phyloP scores from a whole-genome alignment of 53 echinoderm and acorn worm species.

The Hippasteria phrygiana region DNA sequence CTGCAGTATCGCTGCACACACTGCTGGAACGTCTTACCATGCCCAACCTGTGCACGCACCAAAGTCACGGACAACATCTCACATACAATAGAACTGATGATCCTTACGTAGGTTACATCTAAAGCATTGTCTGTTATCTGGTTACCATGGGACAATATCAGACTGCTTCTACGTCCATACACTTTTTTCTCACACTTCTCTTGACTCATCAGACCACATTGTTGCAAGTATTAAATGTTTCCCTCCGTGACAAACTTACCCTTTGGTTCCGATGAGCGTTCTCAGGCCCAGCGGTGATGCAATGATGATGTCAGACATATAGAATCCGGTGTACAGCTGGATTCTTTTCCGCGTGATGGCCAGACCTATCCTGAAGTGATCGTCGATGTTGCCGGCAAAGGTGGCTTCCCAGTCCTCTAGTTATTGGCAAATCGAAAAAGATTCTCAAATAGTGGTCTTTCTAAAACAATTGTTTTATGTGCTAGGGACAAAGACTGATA shows the following conservation, averaged over 20 bases:
- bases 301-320: conserved; percentile 95
- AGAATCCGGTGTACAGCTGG: conserved; percentile 92
- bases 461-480: no score
- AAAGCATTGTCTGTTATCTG: no score
- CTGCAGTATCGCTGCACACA: no score
- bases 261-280: conserved; percentile 93
- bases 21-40: no score
- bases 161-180: background rate
- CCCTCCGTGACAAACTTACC: conserved; percentile 63
- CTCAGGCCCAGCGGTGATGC: conserved; percentile 93
- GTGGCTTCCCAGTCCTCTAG: conserved; percentile 97
- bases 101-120: no score
- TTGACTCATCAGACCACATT: no score
- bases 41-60: no score
- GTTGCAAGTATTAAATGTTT: background rate
- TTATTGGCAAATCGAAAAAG: background rate
- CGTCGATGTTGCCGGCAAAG: conserved; percentile 93
- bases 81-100: no score
- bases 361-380: conserved; percentile 94
- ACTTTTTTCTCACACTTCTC: background rate
- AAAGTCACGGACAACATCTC: no score
- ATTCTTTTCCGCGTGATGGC: conserved; percentile 86
- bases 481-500: no score
- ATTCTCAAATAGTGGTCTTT: no score
- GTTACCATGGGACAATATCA: no score